Evolutionary conservation across 2,113 vertebrate species (phyloP).

Genomic region (Perca fluviatilis): DNA sequence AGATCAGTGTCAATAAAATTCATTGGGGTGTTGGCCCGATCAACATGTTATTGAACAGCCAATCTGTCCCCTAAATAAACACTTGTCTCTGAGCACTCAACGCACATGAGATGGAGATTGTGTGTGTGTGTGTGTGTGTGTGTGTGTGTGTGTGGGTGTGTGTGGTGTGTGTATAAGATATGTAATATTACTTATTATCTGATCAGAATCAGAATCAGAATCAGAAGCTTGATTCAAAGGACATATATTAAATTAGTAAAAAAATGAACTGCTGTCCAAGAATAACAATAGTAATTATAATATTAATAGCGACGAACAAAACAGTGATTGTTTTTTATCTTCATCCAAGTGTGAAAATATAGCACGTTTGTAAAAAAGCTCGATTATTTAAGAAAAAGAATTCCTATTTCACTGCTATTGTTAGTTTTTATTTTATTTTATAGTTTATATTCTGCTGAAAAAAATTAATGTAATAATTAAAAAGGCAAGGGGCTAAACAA

Average conservation of each 20-base stretch:
- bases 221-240: not conserved
- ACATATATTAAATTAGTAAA: not conserved
- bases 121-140: conserved; percentile 12
- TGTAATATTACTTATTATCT: conserved; percentile 21
- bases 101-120: conserved; percentile 36
- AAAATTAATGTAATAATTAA: not conserved
- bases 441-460: not conserved
- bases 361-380: not conserved
- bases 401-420: not conserved
- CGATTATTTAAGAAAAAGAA: not conserved
- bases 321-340: not conserved
- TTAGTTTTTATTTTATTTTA: not conserved
- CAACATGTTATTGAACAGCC: conserved; percentile 87
- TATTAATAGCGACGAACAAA: not conserved
- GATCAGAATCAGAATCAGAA: not conserved
- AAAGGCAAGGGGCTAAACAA: not conserved
- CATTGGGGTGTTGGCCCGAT: conserved; percentile 86
- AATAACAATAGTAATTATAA: not conserved
- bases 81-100: conserved; percentile 69
- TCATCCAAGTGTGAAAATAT: not conserved
- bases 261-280: not conserved
- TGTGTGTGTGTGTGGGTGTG: not conserved
- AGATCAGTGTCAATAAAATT: conserved; percentile 90
- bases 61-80: conserved; percentile 82
- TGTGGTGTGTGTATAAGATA: not conserved